Conservation (phyloP, 2,888 invertebrate genomes). For the Limnephilus rhombicus region DNA sequence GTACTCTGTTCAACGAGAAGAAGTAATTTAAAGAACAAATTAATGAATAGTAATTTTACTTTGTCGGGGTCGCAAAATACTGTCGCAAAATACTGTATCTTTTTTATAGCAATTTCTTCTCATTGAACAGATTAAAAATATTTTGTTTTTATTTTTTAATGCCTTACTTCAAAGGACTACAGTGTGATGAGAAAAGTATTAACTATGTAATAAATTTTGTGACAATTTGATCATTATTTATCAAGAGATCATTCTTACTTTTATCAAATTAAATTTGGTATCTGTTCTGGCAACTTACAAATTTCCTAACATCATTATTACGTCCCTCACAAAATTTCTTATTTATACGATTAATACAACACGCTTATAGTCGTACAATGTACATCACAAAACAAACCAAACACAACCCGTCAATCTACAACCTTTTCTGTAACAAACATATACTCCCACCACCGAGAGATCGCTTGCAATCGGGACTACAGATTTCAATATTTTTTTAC, state of each 20-base stretch:
- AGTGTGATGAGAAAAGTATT: neutral
- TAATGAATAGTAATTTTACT: neutral
- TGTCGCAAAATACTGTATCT: no score
- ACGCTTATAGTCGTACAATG: neutral
- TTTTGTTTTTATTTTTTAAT: neutral
- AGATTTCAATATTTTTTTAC: neutral
- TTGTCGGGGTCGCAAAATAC: neutral
- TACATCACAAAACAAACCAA: conserved; percentile 14
- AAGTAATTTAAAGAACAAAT: neutral
- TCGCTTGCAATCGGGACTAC: neutral
- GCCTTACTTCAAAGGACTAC: neutral
- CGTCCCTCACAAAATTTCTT: neutral
- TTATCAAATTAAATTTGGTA: neutral
- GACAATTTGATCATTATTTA: conserved; percentile 1
- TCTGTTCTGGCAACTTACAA: neutral
- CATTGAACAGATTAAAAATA: neutral
- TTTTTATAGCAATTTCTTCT: neutral
- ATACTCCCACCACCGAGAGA: neutral
- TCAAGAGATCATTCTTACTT: neutral
- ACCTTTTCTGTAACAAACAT: conserved; percentile 7
- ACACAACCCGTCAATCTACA: conserved; percentile 5
- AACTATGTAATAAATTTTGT: neutral
- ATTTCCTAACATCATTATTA: no score
- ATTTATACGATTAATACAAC: neutral
- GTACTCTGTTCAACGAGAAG: neutral